Evolutionary conservation across 1,140 invertebrate genomes (phyloP).

Genomic region (Papilio glaucus): DNA sequence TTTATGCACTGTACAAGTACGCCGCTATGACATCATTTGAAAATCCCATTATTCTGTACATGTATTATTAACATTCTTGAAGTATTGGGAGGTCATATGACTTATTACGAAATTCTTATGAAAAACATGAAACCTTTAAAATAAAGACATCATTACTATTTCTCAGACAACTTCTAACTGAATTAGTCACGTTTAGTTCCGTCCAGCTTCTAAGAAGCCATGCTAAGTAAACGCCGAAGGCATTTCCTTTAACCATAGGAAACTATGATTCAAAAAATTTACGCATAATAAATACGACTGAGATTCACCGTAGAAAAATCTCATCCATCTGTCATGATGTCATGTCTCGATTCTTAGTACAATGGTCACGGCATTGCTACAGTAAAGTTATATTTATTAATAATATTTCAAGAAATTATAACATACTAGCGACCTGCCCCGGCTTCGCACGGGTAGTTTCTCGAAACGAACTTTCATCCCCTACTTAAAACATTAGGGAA

Average conservation of each 20-base stretch:
- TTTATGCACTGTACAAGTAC: no score
- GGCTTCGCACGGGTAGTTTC: no score
- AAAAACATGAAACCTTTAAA: background rate
- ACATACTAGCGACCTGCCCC: no score
- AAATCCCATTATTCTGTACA: no score
- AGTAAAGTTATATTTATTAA: background rate
- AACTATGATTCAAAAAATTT: constrained; percentile 65
- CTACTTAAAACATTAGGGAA: no score
- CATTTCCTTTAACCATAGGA: constrained; percentile 48
- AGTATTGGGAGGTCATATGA: no score
- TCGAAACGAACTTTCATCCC: no score
- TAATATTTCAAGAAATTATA: background rate
- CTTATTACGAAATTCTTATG: background rate
- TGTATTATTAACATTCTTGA: no score
- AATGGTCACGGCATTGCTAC: background rate
- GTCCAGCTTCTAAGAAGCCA: constrained; percentile 46
- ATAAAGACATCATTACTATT: background rate
- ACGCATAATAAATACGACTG: constrained; percentile 56
- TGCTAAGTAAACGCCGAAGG: constrained; percentile 41
- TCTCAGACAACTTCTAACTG: background rate
- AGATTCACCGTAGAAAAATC: constrained; percentile 67
- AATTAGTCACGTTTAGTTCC: constrained; percentile 18
- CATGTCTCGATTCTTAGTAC: constrained; percentile 51
- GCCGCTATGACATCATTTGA: no score
- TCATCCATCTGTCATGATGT: constrained; percentile 59